These are phyloP conservation scores for Merluccius polli DNA, from an alignment of 2,797 vertebrate genomes.

Conservation along the genomic window DNA sequence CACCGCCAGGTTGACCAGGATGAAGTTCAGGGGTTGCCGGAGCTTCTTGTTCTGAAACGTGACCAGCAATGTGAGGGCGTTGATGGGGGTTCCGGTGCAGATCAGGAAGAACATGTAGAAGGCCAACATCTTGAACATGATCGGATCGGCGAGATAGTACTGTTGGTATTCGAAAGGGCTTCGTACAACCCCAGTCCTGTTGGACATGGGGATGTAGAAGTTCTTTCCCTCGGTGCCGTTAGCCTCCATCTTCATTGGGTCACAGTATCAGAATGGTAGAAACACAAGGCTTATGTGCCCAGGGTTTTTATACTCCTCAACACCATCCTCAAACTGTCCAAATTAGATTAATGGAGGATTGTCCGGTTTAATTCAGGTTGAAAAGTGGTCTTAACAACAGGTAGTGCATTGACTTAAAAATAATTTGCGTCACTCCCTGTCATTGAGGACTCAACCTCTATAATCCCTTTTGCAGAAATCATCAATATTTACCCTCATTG, in stretches of 20 bases:
- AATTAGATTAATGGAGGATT: constrained; percentile 1
- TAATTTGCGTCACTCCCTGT: not conserved
- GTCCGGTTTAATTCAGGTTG: not conserved
- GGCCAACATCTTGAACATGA: constrained; percentile 64
- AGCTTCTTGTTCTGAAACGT: constrained; percentile 81
- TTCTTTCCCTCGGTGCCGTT: constrained; percentile 80
- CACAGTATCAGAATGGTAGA: too few species aligned
- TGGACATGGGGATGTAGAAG: constrained; percentile 80
- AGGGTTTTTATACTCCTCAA: not conserved
- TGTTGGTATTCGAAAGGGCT: constrained; percentile 76
- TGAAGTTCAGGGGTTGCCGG: constrained; percentile 79
- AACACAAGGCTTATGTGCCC: too few species aligned
- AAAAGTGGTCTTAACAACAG: not conserved
- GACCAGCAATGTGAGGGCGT: constrained; percentile 74
- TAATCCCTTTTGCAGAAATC: too few species aligned
- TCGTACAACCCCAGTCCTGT: constrained; percentile 76
- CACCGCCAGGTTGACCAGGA: constrained; percentile 78
- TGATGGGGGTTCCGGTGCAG: constrained; percentile 75
- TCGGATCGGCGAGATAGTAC: constrained; percentile 73
- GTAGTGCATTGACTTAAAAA: not conserved
- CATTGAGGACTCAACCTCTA: not conserved
- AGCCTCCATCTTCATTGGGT: constrained; percentile 41
- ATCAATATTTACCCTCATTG: too few species aligned
- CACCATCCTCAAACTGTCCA: not conserved
- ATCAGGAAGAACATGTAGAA: constrained; percentile 80